Percentiles rank a stretch among this genome's conserved stretches.
Evolutionary conservation across 2,113 vertebrate species (phyloP).

Genomic region (Lophochroa leadbeateri): DNA sequence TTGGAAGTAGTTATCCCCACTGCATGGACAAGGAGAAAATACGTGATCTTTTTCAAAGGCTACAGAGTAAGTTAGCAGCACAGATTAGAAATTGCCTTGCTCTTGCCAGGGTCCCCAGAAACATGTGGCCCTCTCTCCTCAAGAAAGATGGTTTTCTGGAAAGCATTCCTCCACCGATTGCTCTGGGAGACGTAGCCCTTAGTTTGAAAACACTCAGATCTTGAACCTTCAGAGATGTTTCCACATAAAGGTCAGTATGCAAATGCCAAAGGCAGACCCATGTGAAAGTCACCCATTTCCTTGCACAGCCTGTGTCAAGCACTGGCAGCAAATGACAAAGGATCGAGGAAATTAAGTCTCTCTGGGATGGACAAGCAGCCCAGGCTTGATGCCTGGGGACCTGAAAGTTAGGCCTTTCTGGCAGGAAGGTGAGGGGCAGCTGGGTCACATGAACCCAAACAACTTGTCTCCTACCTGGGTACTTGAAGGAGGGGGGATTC

Average conservation of each 20-base stretch:
- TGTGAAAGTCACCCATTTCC: background rate
- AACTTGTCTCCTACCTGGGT: fast-evolving
- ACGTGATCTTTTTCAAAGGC: background rate
- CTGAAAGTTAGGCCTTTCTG: background rate
- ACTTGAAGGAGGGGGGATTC: background rate
- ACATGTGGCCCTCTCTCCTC: background rate
- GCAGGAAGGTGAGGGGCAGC: background rate
- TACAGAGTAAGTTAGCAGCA: background rate
- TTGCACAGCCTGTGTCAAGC: background rate
- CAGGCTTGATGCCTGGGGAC: background rate
- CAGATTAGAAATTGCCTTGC: background rate
- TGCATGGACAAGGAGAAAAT: background rate
- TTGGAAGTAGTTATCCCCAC: background rate
- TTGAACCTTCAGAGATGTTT: background rate
- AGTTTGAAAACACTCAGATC: background rate
- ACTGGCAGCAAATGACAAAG: background rate
- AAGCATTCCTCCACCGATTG: background rate
- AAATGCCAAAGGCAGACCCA: background rate
- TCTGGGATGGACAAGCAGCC: background rate
- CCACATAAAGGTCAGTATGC: background rate
- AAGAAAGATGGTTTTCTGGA: background rate
- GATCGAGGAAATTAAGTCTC: background rate
- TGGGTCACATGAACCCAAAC: background rate
- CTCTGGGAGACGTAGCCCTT: background rate
- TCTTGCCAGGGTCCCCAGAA: background rate